A percentile compares a stretch with the other conserved stretches of the same genome.
Evolutionary conservation across 2,797 vertebrate genomes (phyloP).

Genomic region (Esox lucius): DNA sequence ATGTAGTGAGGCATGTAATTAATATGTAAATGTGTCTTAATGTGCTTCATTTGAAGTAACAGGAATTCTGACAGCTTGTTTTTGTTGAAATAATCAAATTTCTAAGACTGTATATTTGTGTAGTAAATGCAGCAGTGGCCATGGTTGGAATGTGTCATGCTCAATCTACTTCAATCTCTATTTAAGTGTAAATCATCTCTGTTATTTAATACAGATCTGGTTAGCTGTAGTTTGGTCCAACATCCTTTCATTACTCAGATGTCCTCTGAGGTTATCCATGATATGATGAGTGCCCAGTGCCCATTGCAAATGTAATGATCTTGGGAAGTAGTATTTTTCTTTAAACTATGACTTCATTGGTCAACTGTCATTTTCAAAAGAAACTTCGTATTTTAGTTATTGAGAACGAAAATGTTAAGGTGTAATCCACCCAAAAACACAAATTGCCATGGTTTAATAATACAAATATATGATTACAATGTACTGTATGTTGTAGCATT

Average conservation of each 20-base stretch:
- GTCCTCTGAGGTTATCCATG: not conserved
- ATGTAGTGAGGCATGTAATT: not conserved
- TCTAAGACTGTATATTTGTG: not conserved
- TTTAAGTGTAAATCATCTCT: slow-evolving; percentile 2
- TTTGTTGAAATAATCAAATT: slow-evolving; percentile 15
- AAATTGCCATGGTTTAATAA: no score
- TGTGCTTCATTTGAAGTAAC: not conserved
- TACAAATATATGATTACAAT: no score
- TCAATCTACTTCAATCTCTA: slow-evolving; percentile 2
- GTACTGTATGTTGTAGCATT: no score
- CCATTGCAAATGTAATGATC: not conserved
- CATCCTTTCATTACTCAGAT: not conserved
- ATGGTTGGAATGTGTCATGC: slow-evolving; percentile 2
- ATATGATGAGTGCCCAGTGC: not conserved
- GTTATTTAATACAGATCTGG: not conserved
- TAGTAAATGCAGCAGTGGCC: slow-evolving; percentile 6
- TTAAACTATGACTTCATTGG: not conserved
- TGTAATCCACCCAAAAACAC: no score
- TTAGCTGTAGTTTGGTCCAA: slow-evolving; percentile 1
- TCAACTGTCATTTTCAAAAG: not conserved
- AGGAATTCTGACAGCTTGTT: slow-evolving; percentile 7
- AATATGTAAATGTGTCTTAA: not conserved
- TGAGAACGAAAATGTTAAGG: not conserved
- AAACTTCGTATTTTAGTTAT: not conserved
- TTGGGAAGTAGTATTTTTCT: not conserved